phyloP scores from a whole-genome alignment of 2,113 vertebrate genomes.

The Chlorodrepanis virens region DNA sequence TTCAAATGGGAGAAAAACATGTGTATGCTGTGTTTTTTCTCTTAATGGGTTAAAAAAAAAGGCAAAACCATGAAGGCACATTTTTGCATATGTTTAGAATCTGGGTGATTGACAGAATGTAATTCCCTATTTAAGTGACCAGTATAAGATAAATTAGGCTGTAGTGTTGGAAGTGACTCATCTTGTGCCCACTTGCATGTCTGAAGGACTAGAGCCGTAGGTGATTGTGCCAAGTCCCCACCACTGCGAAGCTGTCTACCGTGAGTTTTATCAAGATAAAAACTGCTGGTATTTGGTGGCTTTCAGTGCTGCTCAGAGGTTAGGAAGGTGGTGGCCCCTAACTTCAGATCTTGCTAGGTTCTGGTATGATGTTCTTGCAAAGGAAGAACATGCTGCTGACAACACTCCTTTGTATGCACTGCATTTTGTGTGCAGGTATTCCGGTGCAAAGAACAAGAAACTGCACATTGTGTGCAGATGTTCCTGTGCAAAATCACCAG shows the following conservation, averaged over 20 bases:
- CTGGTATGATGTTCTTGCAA: background rate
- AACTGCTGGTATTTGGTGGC: background rate
- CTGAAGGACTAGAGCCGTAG: background rate
- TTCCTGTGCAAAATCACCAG: background rate
- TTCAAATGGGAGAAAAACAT: background rate
- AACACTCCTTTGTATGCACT: rapidly evolving
- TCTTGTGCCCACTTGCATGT: background rate
- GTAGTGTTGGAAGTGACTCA: background rate
- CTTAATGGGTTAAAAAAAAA: background rate
- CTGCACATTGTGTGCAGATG: rapidly evolving
- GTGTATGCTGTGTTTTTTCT: background rate
- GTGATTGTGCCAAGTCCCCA: background rate
- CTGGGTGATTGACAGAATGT: background rate
- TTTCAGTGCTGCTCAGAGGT: background rate
- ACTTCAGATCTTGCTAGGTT: background rate
- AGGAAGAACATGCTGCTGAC: background rate
- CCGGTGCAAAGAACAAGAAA: background rate
- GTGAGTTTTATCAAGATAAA: background rate
- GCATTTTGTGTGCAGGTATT: rapidly evolving
- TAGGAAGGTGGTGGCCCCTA: background rate
- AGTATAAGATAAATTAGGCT: background rate
- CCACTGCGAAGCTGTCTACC: background rate
- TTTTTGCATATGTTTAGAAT: background rate
- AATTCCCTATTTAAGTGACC: background rate
- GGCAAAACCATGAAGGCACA: background rate